phyloP scores from a whole-genome alignment of 2,113 vertebrate genomes.

The Puffinus mauretanicus region DNA sequence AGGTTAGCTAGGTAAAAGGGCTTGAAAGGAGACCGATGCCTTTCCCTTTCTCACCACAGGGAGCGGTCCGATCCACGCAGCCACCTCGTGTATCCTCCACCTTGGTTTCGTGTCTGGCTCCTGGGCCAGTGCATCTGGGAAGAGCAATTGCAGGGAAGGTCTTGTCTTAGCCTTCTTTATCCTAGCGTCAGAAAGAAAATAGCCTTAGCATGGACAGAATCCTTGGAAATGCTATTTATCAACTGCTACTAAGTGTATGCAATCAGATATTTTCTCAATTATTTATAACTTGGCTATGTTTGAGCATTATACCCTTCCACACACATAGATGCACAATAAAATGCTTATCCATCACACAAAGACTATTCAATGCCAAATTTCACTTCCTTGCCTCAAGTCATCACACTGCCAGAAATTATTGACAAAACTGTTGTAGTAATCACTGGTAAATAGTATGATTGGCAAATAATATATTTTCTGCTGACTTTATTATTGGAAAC shows the following conservation, averaged over 20 bases:
- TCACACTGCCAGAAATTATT: slow-evolving; percentile 35
- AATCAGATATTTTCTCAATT: slow-evolving; percentile 32
- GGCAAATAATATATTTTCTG: slow-evolving; percentile 54
- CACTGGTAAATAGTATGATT: slow-evolving; percentile 36
- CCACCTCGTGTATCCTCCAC: background rate
- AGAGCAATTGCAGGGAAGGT: background rate
- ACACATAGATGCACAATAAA: background rate
- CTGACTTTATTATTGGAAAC: slow-evolving; percentile 46
- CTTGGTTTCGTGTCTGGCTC: background rate
- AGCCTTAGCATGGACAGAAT: background rate
- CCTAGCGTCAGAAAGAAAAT: background rate
- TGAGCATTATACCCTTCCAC: background rate
- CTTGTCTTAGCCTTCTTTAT: background rate
- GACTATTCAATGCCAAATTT: background rate
- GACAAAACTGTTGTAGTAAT: slow-evolving; percentile 30
- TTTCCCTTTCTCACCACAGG: background rate
- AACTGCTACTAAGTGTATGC: background rate
- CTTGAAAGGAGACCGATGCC: background rate
- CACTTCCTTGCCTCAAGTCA: slow-evolving; percentile 9
- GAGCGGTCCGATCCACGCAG: fast-evolving
- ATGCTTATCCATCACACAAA: background rate
- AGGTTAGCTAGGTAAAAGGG: background rate
- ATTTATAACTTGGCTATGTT: slow-evolving; percentile 1
- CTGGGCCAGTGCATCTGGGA: background rate
- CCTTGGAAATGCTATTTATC: background rate